A percentile compares a stretch with the other conserved stretches of the same genome.
Conservation (phyloP, 2,797 vertebrate genomes). For the Meda fulgida region DNA sequence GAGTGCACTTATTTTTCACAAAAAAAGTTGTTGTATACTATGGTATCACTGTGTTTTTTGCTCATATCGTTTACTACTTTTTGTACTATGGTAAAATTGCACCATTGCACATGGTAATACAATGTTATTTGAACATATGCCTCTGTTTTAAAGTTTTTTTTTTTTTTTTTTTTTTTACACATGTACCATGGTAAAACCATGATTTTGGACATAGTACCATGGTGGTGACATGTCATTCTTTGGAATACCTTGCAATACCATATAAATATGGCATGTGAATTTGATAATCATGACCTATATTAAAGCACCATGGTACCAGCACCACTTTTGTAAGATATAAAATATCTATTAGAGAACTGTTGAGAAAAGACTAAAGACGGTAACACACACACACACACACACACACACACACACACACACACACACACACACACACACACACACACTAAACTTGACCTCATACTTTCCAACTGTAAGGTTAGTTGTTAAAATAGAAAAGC, state of each 20-base stretch:
- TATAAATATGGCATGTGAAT: neutral
- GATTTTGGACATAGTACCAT: neutral
- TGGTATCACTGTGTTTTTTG: neutral
- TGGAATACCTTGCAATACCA: neutral
- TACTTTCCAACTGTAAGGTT: conserved; percentile 40
- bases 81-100: no score
- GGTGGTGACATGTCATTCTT: neutral
- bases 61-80: no score
- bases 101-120: neutral
- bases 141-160: neutral
- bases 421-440: neutral
- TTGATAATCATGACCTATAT: neutral
- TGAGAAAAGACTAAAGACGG: neutral
- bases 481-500: conserved; percentile 48
- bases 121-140: neutral
- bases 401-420: conserved; percentile 9
- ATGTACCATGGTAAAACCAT: neutral
- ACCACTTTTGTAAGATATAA: neutral
- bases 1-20: neutral
- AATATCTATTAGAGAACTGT: neutral
- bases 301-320: neutral
- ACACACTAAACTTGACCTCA: conserved; percentile 23
- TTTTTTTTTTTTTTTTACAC: neutral
- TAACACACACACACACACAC: neutral
- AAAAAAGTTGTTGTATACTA: neutral